phyloP scores from a whole-genome alignment of 2,888 invertebrate species.

The Drosophila suboccidentalis region DNA sequence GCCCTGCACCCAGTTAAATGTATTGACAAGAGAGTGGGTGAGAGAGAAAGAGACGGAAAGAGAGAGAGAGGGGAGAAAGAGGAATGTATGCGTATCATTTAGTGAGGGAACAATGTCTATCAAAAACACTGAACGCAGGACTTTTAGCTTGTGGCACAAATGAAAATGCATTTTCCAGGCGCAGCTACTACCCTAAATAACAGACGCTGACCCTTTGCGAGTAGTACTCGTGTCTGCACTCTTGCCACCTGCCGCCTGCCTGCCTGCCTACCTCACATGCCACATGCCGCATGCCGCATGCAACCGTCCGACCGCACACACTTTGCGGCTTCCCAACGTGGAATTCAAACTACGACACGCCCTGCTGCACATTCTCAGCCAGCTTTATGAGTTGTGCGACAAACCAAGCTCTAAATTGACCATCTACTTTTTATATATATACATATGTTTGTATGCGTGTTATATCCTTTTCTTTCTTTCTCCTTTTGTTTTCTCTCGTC shows the following conservation, averaged over 20 bases:
- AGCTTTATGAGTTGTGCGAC: slow-evolving; percentile 50
- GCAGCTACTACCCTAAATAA: slow-evolving; percentile 62
- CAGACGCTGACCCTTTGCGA: slow-evolving; percentile 69
- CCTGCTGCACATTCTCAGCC: slow-evolving; percentile 72
- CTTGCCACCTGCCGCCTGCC: no score
- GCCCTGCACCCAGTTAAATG: slow-evolving; percentile 36
- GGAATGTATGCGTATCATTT: slow-evolving; percentile 25
- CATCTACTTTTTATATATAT: slow-evolving; percentile 9
- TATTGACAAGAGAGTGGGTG: background rate
- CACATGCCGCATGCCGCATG: slow-evolving; percentile 69
- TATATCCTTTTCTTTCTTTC: background rate
- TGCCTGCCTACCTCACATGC: slow-evolving; percentile 58
- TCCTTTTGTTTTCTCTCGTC: slow-evolving; percentile 14
- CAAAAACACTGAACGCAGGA: slow-evolving; percentile 27
- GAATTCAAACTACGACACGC: slow-evolving; percentile 53
- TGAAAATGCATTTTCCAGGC: slow-evolving; percentile 66
- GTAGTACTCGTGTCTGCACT: background rate
- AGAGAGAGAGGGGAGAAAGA: no score
- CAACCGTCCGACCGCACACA: slow-evolving; percentile 74
- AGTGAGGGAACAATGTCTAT: slow-evolving; percentile 33
- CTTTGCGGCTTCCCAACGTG: slow-evolving; percentile 75
- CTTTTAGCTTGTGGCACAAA: slow-evolving; percentile 1
- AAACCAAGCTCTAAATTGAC: slow-evolving; percentile 51
- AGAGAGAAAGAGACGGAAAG: background rate
- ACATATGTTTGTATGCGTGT: slow-evolving; percentile 3